Percentiles rank a stretch among this genome's conserved stretches.
phyloP scores from a whole-genome alignment of 2,113 vertebrate species.

The Upupa epops region DNA sequence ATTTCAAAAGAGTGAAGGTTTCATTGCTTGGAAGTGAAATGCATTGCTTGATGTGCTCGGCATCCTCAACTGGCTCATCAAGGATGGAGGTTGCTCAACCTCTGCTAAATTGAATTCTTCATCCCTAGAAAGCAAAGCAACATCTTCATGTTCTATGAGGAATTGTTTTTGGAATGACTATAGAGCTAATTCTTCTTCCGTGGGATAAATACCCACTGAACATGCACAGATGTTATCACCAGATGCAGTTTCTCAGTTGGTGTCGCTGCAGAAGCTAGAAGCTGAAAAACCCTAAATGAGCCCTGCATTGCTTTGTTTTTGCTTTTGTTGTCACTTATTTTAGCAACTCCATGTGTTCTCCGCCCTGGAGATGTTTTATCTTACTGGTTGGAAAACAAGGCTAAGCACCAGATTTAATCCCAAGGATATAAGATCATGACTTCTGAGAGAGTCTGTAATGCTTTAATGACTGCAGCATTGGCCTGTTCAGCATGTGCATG shows the following conservation, averaged over 20 bases:
- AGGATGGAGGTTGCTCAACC: not conserved
- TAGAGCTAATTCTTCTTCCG: not conserved
- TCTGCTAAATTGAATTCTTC: not conserved
- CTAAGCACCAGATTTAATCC: slow-evolving; percentile 17
- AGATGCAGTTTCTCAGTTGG: slow-evolving; percentile 8
- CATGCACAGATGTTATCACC: slow-evolving; percentile 22
- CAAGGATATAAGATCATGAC: not conserved
- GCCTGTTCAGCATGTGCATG: not conserved
- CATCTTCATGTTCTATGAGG: not conserved
- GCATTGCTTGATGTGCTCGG: not conserved
- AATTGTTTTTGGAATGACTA: not conserved
- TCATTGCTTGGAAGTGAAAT: not conserved
- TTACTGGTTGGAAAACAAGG: slow-evolving; percentile 37
- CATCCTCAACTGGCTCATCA: not conserved
- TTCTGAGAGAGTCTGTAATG: slow-evolving; percentile 20
- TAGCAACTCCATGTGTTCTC: slow-evolving; percentile 2
- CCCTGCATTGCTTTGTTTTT: not conserved
- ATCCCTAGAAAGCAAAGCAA: slow-evolving; percentile 9
- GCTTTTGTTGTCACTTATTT: not conserved
- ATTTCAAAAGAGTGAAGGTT: not conserved
- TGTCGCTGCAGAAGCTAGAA: not conserved
- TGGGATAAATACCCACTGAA: slow-evolving; percentile 5
- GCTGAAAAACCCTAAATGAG: not conserved
- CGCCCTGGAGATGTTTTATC: not conserved
- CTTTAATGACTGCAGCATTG: not conserved